Evolutionary conservation across 2,113 vertebrate species (phyloP), one percentile per base, ranked within the genome.

Genomic region (Okapia johnstoni): DNA sequence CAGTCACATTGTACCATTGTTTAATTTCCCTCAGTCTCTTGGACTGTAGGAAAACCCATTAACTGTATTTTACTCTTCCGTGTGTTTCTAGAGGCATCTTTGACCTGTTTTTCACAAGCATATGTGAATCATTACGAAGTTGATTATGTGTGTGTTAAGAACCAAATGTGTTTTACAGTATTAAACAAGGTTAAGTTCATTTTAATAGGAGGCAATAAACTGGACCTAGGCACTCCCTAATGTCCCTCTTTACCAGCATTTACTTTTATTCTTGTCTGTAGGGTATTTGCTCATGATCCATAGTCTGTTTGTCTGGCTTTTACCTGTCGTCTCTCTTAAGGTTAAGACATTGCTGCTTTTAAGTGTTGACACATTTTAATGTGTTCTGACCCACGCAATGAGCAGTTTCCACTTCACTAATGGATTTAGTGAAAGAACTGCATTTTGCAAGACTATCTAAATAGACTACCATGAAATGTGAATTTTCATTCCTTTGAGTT

Each of bases 1-100:
- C 50, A 97, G 40, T 25, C 52, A 73, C 36, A 5, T 81, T 19
- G 94, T 60, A 48, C 88, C 79, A 83, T 87, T 85, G 36, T 14
- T 97, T 58, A 54, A 55, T 83, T 96, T 97, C 90, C 28, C 90
- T 86, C 85, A 70, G 15, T 52, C 85, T 97, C 21, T 93, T 94
- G 89, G 43, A 93, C 14, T 79, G 9, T 52, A 60, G 94, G 84
- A 94, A 97, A 93, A 76, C 9, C 8, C 80, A 88, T 92, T 86
- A 95, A 6, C 15, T 14, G 16, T 16, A 54, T 94, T 89, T 97
- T 52, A 40, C 57, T 83, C 58, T 28, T 90, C 11, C 57, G 0
- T 80, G 17, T 54, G 54, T 55, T 93, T 11, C 52, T 48, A 30
- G 8, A 88, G 46, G 73, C n/a, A 89, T 77, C 25, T 85, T 92